Evolutionary conservation across 2,113 vertebrate species (phyloP).

Genomic region (Corythornis madagascariensis): DNA sequence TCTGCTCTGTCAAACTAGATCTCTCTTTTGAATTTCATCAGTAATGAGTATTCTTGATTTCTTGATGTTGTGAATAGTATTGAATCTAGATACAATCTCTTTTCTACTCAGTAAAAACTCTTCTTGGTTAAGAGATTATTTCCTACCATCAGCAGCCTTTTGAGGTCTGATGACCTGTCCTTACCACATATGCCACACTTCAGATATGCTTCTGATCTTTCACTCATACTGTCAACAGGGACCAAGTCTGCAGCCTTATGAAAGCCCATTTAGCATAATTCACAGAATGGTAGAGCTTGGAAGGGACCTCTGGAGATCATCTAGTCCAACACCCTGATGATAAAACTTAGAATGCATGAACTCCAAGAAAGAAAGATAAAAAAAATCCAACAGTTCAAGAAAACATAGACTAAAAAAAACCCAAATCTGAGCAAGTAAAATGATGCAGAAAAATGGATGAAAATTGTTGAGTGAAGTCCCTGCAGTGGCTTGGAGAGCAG

Average conservation of each 20-base stretch:
- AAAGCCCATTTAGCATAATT: background rate
- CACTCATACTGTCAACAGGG: background rate
- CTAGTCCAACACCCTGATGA: background rate
- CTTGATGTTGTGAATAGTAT: background rate
- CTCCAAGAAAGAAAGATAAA: background rate
- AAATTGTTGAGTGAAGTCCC: background rate
- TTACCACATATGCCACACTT: background rate
- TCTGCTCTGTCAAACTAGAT: background rate
- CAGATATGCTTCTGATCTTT: background rate
- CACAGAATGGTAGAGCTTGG: background rate
- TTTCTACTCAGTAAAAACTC: rapidly evolving
- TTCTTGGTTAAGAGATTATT: background rate
- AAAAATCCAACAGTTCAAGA: background rate
- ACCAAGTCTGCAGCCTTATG: background rate
- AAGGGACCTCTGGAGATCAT: background rate
- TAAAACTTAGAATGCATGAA: background rate
- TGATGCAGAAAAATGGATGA: background rate
- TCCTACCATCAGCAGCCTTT: background rate
- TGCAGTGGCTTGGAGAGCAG: background rate
- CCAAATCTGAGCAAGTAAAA: background rate
- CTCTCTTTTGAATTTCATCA: background rate
- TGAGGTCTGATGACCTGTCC: background rate
- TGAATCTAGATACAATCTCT: background rate
- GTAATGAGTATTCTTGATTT: background rate
- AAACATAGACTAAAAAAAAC: background rate